Evolutionary conservation across 2,888 invertebrate genomes (phyloP).

Genomic region (Oscheius sp.): DNA sequence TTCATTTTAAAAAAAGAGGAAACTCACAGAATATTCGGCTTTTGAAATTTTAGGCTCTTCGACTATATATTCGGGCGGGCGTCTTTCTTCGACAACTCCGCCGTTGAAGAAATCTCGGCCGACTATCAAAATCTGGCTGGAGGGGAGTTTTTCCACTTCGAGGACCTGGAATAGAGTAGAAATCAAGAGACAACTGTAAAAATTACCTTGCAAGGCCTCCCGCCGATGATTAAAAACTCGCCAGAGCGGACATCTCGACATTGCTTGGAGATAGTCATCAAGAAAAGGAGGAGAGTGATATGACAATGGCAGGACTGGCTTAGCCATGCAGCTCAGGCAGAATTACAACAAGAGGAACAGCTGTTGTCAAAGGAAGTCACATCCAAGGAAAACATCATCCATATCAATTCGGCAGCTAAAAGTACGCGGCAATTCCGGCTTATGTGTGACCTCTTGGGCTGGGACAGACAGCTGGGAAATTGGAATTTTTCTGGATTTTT

Average conservation of each 20-base stretch:
- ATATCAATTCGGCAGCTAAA: no score
- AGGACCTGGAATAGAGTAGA: background rate
- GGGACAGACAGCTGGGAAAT: no score
- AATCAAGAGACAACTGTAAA: background rate
- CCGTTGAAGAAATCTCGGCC: constrained; percentile 17
- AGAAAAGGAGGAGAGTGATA: background rate
- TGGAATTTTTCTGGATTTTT: no score
- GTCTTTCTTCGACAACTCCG: constrained; percentile 13
- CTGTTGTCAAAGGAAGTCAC: constrained; percentile 10
- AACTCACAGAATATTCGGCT: constrained; percentile 2
- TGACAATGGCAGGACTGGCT: no score
- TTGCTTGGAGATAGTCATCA: constrained; percentile 17
- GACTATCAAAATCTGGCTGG: constrained; percentile 14
- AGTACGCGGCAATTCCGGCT: no score
- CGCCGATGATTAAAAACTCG: constrained; percentile 11
- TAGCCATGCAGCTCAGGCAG: no score
- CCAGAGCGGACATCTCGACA: constrained; percentile 2
- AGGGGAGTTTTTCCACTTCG: constrained; percentile 16
- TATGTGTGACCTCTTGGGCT: no score
- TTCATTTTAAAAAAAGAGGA: background rate
- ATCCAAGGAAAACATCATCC: background rate
- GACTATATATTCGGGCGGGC: constrained; percentile 10
- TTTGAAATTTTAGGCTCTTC: constrained; percentile 23
- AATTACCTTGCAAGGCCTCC: constrained; percentile 3
- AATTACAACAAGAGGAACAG: background rate